Base-by-base conservation (phyloP, 2,113 vertebrate species). In the Thinocorus orbignyianus region DNA sequence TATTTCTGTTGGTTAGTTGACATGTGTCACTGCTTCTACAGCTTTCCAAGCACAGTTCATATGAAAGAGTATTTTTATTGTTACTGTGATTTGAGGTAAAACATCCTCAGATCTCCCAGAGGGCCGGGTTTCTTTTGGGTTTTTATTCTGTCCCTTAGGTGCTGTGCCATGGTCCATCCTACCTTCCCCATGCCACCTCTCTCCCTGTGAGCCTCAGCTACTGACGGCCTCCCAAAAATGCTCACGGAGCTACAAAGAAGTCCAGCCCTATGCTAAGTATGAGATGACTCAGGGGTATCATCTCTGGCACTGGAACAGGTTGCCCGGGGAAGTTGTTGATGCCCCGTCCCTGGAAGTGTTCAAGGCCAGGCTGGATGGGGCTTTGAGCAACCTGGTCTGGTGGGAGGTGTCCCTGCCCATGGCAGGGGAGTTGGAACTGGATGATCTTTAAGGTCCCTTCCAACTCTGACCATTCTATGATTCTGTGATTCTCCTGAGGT, bases 211-310 rank as follows among this genome's bases (percentile, higher is more conserved):
- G 51, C 81, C 31, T 71, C 30, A 49, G n/a, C 57, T 80, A 25
- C 24, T 17, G 68, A 4, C 7, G 37, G 68, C 37, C 62, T 62
- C 81, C 52, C 48, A 80, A 10, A 76, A 58, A 52, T 6, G 20
- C 20, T 54, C 71, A 33, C 8, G 26, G 18, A 78, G 7, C 0
- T 1, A 13, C 31, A 13, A 74, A 41, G 11, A 74, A 57, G 20
- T 28, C 46, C 71, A 86, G 33, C 22, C 62, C 52, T 28, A 23
- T 31, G 20, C 18, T 9, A 25, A 12, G n/a, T 26, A 54, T 46
- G 31, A 19, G 41, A 71, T 68, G n/a, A 68, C 28, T 68, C 0
- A 0, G 7, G 20, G 4, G 2, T 39, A 0, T 52, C n/a, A n/a
- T n/a, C n/a, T n/a, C n/a, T n/a, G n/a, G n/a, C n/a, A n/a, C n/a